A percentile compares a stretch with the other conserved stretches of the same genome.
Conservation (phyloP, 2,888 invertebrate genomes). For the Agrotis exclamationis region DNA sequence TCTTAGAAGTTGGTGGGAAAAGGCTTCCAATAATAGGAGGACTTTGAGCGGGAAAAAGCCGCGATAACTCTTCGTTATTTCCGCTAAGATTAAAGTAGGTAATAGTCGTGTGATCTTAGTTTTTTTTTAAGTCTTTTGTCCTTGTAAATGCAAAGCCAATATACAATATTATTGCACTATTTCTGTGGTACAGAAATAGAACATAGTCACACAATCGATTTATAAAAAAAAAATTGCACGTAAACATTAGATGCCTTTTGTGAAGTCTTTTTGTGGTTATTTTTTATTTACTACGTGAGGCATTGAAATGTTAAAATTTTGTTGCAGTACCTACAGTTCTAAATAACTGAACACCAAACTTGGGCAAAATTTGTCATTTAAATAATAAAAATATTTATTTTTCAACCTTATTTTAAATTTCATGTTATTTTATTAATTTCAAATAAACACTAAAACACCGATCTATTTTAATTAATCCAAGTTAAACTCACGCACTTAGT, state of each 20-base stretch:
- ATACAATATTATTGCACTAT: conserved; percentile 4
- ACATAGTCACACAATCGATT: not conserved
- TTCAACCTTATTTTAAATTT: too few relatives aligned
- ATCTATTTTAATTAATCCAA: not conserved
- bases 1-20: not conserved
- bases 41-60: not conserved
- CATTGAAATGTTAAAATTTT: not conserved
- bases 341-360: conserved; percentile 1
- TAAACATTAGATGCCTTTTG: conserved; percentile 3
- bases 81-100: not conserved
- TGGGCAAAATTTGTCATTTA: not conserved
- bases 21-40: not conserved
- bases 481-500: not conserved
- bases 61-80: not conserved
- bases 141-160: conserved; percentile 2
- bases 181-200: conserved; percentile 22
- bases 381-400: too few relatives aligned
- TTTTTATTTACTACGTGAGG: conserved; percentile 7
- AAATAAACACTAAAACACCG: not conserved
- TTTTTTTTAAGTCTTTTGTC: conserved; percentile 6
- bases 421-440: not conserved
- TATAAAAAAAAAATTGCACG: conserved; percentile 3
- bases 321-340: conserved; percentile 1
- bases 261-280: conserved; percentile 1
- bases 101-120: conserved; percentile 1